Conservation (phyloP, 2,797 vertebrate species). For the Arremon brunneinucha region DNA sequence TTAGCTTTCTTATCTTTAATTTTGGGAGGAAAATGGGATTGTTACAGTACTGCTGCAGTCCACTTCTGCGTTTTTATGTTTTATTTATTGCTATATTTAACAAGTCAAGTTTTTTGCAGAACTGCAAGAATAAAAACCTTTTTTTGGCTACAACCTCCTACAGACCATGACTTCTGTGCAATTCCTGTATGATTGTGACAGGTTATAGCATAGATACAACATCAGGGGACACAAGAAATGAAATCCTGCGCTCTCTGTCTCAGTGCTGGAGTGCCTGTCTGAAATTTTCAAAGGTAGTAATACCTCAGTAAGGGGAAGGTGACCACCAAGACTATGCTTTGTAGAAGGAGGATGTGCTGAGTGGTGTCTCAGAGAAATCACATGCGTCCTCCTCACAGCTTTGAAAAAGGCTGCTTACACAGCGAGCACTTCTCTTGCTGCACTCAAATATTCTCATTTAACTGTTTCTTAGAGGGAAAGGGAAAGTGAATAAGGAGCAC, state of each 20-base stretch:
- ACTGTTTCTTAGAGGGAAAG: neutral
- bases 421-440: neutral
- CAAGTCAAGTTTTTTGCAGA: neutral
- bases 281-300: neutral
- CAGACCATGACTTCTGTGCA: neutral
- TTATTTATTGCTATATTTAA: neutral
- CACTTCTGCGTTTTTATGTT: neutral
- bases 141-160: neutral
- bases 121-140: neutral
- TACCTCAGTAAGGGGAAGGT: neutral
- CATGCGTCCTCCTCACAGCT: neutral
- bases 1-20: neutral
- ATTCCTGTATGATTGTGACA: neutral
- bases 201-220: neutral
- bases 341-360: neutral
- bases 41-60: neutral
- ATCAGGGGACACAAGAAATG: neutral
- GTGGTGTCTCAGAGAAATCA: neutral
- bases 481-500: slow-evolving; percentile 21
- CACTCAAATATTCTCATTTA: neutral
- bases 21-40: neutral
- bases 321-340: neutral
- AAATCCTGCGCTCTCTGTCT: neutral
- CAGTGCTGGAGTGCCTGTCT: neutral
- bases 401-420: neutral